These are phyloP conservation scores for Cepaea hortensis DNA, from an alignment of 2,888 invertebrate genomes.

Conservation along the genomic window DNA sequence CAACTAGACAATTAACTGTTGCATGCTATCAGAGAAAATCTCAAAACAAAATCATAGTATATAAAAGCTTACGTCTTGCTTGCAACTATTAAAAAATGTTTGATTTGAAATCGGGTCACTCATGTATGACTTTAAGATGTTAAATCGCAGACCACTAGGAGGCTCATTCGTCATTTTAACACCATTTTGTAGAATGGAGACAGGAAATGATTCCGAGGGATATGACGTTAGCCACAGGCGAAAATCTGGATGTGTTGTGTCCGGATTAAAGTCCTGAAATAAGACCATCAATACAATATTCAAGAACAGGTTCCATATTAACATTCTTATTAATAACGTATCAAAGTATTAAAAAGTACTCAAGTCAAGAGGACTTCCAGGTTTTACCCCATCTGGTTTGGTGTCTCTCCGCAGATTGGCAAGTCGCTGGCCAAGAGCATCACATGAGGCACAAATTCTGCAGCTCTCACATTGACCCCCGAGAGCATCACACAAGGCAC, in stretches of 20 bases:
- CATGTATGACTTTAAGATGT: constrained; percentile 80
- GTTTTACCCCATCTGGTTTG: too few species aligned
- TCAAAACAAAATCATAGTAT: not conserved
- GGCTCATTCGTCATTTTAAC: constrained; percentile 78
- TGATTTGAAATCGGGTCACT: constrained; percentile 90
- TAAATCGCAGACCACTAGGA: constrained; percentile 77
- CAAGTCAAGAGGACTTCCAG: not conserved
- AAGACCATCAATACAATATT: not conserved
- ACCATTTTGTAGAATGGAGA: constrained; percentile 77
- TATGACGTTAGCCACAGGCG: constrained; percentile 78
- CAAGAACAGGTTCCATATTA: not conserved
- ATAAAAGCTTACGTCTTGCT: constrained; percentile 67
- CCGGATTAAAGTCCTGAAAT: constrained; percentile 75
- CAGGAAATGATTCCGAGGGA: constrained; percentile 76
- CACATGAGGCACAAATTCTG: too few species aligned
- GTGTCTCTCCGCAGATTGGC: too few species aligned
- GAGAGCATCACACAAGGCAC: too few species aligned
- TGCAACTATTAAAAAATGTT: constrained; percentile 84
- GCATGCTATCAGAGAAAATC: too few species aligned
- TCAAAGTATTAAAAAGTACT: not conserved
- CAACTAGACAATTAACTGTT: too few species aligned
- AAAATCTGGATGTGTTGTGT: constrained; percentile 77
- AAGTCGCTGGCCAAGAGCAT: too few species aligned
- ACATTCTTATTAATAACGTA: not conserved
- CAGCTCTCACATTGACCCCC: too few species aligned